phyloP scores from a whole-genome alignment of 2,113 vertebrate genomes.

The Agelaius tricolor region DNA sequence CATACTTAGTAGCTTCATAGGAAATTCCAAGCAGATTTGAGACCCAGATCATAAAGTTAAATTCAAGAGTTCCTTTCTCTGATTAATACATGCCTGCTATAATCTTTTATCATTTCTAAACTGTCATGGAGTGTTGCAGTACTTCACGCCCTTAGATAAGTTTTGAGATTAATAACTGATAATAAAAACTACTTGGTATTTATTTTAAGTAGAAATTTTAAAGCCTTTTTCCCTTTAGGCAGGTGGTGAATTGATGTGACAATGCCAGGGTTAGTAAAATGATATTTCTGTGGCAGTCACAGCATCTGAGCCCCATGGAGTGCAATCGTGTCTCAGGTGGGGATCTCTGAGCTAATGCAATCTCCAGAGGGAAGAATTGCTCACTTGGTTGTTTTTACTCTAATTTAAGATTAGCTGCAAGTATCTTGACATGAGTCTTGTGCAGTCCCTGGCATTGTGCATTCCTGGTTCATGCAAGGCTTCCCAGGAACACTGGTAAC shows the following conservation, averaged over 20 bases:
- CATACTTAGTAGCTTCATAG: neutral
- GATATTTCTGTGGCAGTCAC: neutral
- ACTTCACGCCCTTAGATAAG: neutral
- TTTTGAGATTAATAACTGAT: neutral
- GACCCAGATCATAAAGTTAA: neutral
- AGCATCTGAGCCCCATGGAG: neutral
- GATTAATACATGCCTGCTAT: neutral
- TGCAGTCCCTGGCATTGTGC: neutral
- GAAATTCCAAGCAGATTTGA: neutral
- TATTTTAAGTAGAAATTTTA: neutral
- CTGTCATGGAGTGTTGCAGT: neutral
- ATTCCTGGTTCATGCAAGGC: neutral
- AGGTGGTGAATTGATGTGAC: neutral
- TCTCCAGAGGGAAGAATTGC: neutral
- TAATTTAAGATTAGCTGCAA: neutral
- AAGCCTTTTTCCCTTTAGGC: neutral
- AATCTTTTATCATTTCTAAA: neutral
- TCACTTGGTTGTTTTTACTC: neutral
- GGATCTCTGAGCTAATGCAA: neutral
- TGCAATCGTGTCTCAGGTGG: neutral
- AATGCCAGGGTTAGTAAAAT: neutral
- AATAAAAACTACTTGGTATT: neutral
- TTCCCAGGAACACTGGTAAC: neutral
- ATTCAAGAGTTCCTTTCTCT: neutral
- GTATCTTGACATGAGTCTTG: neutral